Base-by-base conservation (phyloP, 35 echinoderm and acorn worm species). In the Antedon bifida region DNA sequence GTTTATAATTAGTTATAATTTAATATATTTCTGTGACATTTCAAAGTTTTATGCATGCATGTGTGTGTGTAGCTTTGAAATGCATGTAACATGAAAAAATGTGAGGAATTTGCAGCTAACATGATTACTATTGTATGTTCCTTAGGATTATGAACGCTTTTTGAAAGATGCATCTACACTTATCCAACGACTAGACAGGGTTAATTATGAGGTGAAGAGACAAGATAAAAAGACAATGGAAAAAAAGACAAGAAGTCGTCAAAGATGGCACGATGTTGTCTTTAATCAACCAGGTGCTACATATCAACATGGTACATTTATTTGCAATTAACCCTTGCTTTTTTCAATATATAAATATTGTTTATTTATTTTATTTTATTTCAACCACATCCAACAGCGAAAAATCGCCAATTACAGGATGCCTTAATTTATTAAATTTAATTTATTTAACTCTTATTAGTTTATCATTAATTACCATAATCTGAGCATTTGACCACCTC, bases 61-160 rank as follows among this genome's bases (percentile, higher is more conserved):
- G n/a, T n/a, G n/a, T n/a, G n/a, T n/a, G n/a, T n/a, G n/a, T n/a
- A n/a, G n/a, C n/a, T n/a, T n/a, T n/a, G n/a, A n/a, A n/a, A n/a
- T n/a, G n/a, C 13, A 4, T 73, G 31, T 51, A 30, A 33, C 5
- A 5, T 8, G 81, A 30, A 56, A 73, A 51, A 21, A 82, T 36
- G 38, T 82, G 34, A 14, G 39, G 29, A 82, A 42, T 42, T 42
- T 42, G 38, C 38, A 42, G 38, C 14, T 14, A 42, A 42, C 38
- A 7, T 42, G 38, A 42, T 42, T 4, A 42, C 4, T 42, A 42
- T 42, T 42, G 73, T 81, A 34, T 34, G 13, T 17, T 35, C 78
- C 21, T 9, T 35, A 99, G 90, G 95, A 99, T 55, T 99, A 87
- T 90, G 95, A 92, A 55, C 91, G 90, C 34, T 93, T 99, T 76